Conservation (phyloP, 2,797 vertebrate genomes). For the Anolis apletophallus region DNA sequence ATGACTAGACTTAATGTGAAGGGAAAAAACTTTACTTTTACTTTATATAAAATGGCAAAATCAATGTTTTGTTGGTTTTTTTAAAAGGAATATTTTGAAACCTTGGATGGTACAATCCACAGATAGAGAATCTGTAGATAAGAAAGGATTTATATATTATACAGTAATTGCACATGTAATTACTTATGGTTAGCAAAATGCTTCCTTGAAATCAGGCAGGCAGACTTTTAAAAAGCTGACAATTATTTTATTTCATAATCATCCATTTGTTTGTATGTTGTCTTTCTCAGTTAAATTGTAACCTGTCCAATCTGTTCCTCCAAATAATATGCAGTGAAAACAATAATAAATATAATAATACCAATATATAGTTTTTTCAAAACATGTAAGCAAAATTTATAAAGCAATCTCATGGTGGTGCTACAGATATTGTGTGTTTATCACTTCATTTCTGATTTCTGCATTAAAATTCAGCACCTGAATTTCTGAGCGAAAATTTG, state of each 20-base stretch:
- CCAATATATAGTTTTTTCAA: neutral
- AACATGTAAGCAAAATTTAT: neutral
- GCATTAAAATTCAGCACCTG: neutral
- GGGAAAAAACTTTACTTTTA: no score
- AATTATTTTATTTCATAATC: neutral
- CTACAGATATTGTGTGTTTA: neutral
- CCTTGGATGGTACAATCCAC: no score
- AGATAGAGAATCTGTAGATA: no score
- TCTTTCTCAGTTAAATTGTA: neutral
- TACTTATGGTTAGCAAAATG: neutral
- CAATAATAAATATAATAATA: neutral
- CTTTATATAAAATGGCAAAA: no score
- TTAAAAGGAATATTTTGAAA: no score
- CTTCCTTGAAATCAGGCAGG: neutral
- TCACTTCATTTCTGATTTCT: neutral
- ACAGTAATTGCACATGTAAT: neutral
- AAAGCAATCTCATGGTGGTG: neutral
- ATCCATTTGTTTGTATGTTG: neutral
- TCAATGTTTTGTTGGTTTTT: no score
- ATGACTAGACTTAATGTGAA: no score
- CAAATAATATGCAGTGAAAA: neutral
- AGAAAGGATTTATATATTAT: no score
- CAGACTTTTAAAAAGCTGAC: neutral
- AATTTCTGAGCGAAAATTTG: neutral
- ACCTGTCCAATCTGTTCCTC: neutral